Evolutionary conservation across 1,140 invertebrate species (phyloP), one percentile per base, ranked within the genome.

Genomic region (Coptotermes formosanus): DNA sequence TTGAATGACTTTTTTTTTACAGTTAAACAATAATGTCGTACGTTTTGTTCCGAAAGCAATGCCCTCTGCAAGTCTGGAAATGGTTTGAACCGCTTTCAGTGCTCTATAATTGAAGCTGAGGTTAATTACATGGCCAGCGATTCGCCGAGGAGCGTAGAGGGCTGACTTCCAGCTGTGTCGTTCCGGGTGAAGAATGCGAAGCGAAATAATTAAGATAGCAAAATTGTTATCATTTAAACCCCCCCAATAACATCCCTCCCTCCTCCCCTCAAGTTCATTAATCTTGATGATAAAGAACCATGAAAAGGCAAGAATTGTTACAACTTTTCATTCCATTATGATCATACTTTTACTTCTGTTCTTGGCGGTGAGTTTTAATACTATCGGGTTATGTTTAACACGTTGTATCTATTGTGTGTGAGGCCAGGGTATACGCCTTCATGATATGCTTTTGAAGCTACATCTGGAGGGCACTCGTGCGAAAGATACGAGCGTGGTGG

Each of bases 91-190:
- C 25, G 64, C 64, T 75, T 75, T 30, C 64, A 75, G 64, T 75
- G n/a, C 64, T 75, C n/a, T 30, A 75, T 75, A 75, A 75, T 75
- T 75, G 64, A 75, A 75, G 64, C n/a, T 75, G 64, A 75, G 64
- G 64, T 75, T 75, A 75, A 75, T 75, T 75, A 30, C 64, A 75
- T 75, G 64, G 64, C 64, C 64, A 75, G 52, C 52, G 52, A 55
- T 55, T 19, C 14, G 52, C 52, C 19, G 14, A 55, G 52, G 19
- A 55, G 52, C 52, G 19, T 55, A 16, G 11, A 55, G n/a, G 64
- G 9, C 64, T 75, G 64, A 30, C 64, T 75, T 75, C 64, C 64
- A 75, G 64, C 64, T 75, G 64, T 75, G 64, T 75, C 64, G 64
- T 75, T 75, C 64, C 64, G n/a, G 64, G 64, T 30, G 64, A 75